Evolutionary conservation across 2,797 vertebrate genomes (phyloP).

Genomic region (Notolepis coatsorum): DNA sequence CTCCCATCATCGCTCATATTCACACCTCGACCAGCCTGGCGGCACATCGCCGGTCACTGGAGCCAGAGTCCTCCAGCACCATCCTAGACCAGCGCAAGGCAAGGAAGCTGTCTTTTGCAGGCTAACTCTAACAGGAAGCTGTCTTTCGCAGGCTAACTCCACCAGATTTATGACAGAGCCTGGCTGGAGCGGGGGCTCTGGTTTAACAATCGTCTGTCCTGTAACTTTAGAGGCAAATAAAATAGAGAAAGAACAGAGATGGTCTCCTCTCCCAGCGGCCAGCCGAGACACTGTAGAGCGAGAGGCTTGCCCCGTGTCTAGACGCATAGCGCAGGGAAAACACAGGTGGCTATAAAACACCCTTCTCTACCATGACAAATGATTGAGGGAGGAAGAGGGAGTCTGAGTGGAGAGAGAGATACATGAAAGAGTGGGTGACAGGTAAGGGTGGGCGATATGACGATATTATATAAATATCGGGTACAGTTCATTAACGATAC

Average conservation of each 20-base stretch:
- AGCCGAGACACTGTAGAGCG: conserved; percentile 34
- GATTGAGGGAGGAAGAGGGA: background rate
- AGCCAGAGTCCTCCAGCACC: conserved; percentile 11
- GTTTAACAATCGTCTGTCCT: conserved; percentile 65
- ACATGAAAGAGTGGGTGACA: conserved; percentile 35
- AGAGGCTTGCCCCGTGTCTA: conserved; percentile 47
- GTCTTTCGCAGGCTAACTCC: conserved; percentile 54
- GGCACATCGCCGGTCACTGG: no score
- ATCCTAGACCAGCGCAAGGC: background rate
- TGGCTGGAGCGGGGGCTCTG: conserved; percentile 50
- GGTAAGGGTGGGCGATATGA: no score
- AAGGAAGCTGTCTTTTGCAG: conserved; percentile 54
- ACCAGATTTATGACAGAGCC: conserved; percentile 64
- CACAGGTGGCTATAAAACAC: conserved; percentile 36
- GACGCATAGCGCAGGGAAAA: conserved; percentile 9
- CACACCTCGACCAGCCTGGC: no score
- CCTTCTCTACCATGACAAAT: conserved; percentile 26
- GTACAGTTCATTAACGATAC: no score
- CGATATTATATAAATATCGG: no score
- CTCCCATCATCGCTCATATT: no score
- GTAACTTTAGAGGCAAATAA: conserved; percentile 71
- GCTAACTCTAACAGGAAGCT: conserved; percentile 63
- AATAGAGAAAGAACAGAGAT: conserved; percentile 37
- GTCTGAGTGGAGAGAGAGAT: conserved; percentile 4
- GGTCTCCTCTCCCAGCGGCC: conserved; percentile 36